Evolutionary conservation across 2,797 vertebrate genomes (phyloP), one percentile per base, ranked within the genome.

Genomic region (Alcedo atthis): DNA sequence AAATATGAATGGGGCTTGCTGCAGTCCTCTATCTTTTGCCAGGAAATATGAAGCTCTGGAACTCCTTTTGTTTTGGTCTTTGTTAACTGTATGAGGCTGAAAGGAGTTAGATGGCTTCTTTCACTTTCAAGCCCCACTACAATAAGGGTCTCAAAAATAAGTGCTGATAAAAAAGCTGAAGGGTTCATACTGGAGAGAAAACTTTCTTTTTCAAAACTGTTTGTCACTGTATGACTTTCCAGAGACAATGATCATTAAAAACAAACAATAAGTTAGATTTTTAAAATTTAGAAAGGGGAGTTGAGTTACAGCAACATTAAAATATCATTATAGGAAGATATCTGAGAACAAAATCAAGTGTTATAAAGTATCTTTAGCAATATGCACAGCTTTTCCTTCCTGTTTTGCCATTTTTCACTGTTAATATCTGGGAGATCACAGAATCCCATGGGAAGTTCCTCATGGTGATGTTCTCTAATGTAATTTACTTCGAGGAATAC

Each of bases 401-500:
- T 86, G 33, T 84, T 91, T 85, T 93, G 17, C 30, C 32, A 9
- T 80, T 89, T 93, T 80, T 75, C 3, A 5, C 24, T 69, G 12
- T 79, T 89, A 91, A 46, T 89, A 95, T 94, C 67, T 58, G 59
- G 69, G 62, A 68, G 35, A 87, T 49, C 78, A 95, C 49, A 93
- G 92, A 97, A 93, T 93, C 73, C 79, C 83, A 89, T 71, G 77
- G 75, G 57, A 96, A 73, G 74, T 87, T 96, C 81, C 93, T 95
- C 86, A 87, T 86, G 77, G 46, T 93, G 81, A 94, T 81, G 90
- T 86, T 90, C 63, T 93, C 70, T 97, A 97, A 97, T 96, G 86
- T 93, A 85, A 98, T 98, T 98, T 98, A 98, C 97, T 98, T 97
- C 97, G 97, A 98, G 97, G 98, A 98, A 96, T 98, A 98, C 97